Evolutionary conservation across 2,888 invertebrate species (phyloP).

Genomic region (Apodemia duryi): DNA sequence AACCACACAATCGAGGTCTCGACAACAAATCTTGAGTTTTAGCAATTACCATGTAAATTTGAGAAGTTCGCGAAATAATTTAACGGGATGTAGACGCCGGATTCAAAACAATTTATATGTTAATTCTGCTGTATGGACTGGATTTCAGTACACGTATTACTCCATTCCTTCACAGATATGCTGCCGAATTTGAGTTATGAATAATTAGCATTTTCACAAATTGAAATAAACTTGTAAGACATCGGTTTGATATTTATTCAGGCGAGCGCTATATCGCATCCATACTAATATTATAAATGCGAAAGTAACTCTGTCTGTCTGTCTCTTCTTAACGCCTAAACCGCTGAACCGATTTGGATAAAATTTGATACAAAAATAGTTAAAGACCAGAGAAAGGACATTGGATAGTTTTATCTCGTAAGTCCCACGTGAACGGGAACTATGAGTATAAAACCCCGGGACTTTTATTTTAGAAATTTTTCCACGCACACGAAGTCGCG

Average conservation of each 20-base stretch:
- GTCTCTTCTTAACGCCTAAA: no score
- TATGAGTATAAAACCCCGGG: no score
- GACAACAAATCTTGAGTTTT: conserved; percentile 77
- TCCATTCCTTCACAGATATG: conserved; percentile 33
- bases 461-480: no score
- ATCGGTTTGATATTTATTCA: not conserved
- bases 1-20: conserved; percentile 69
- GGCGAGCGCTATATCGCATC: no score
- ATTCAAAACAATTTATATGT: conserved; percentile 79
- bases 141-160: conserved; percentile 43
- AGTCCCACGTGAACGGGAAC: no score
- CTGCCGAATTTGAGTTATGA: conserved; percentile 29
- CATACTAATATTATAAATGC: no score
- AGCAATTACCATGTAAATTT: conserved; percentile 78
- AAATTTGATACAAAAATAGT: no score
- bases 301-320: no score
- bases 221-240: conserved; percentile 4
- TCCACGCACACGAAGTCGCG: no score
- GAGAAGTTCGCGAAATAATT: conserved; percentile 77
- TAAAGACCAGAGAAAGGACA: no score
- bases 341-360: no score
- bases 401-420: no score
- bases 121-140: conserved; percentile 69
- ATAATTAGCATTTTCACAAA: conserved; percentile 22
- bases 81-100: conserved; percentile 69